A percentile compares a stretch with the other conserved stretches of the same genome.
These are phyloP conservation scores for Henricia sp. DNA, from an alignment of 53 echinoderm and acorn worm species.

Conservation along the genomic window DNA sequence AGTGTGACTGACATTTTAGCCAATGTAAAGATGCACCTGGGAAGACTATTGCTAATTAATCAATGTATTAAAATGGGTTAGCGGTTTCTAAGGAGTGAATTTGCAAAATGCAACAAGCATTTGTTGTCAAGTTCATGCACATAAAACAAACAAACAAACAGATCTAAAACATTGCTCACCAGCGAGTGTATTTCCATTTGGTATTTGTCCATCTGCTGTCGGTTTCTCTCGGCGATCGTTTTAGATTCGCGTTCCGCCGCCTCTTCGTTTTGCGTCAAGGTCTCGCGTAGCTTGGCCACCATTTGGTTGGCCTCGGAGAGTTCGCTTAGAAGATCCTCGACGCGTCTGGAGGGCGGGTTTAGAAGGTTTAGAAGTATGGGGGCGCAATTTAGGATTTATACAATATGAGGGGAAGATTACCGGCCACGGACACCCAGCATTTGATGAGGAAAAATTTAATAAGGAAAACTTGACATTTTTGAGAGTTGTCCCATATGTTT, in stretches of 20 bases:
- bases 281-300: constrained; percentile 73
- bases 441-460: too few species aligned
- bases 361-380: not conserved
- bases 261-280: constrained; percentile 74
- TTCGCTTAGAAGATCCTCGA: constrained; percentile 85
- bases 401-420: constrained; percentile 9
- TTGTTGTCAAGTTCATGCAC: too few species aligned
- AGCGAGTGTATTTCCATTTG: constrained; percentile 73
- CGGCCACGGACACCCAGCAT: too few species aligned
- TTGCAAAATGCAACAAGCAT: too few species aligned
- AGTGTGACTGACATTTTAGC: too few species aligned
- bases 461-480: too few species aligned
- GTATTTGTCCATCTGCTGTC: constrained; percentile 74
- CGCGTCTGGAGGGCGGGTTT: constrained; percentile 67
- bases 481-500: too few species aligned
- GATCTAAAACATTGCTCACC: constrained; percentile 77
- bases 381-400: not conserved
- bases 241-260: constrained; percentile 65
- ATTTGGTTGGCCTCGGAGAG: constrained; percentile 79
- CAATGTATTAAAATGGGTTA: too few species aligned
- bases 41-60: too few species aligned
- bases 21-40: too few species aligned
- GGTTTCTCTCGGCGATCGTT: constrained; percentile 63
- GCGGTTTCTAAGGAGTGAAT: too few species aligned
- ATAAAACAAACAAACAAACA: too few species aligned